Percentiles rank a stretch among this genome's conserved stretches.
phyloP scores from a whole-genome alignment of 2,888 invertebrate species.

The Lasioglossum vierecki region DNA sequence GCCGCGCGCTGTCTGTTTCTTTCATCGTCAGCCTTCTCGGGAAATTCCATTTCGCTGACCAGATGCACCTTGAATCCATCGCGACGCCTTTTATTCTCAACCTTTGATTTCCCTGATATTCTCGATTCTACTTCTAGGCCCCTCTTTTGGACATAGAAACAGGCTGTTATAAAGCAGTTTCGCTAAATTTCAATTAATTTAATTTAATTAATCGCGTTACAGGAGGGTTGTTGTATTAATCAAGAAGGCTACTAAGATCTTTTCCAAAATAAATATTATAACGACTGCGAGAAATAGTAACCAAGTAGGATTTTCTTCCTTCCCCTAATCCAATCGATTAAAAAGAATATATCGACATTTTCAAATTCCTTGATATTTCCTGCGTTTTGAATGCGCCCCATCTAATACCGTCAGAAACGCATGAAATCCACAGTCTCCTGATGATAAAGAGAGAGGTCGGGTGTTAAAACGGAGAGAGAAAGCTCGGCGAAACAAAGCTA shows the following conservation, averaged over 20 bases:
- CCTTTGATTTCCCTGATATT: not conserved
- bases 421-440: not conserved
- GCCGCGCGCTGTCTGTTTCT: slow-evolving; percentile 38
- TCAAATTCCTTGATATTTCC: not conserved
- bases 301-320: too few relatives aligned
- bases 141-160: too few relatives aligned
- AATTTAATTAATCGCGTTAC: too few relatives aligned
- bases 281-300: too few relatives aligned
- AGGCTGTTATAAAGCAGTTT: too few relatives aligned
- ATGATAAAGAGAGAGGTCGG: not conserved
- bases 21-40: not conserved
- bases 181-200: too few relatives aligned
- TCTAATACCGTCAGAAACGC: not conserved
- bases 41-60: not conserved
- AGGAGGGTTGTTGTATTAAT: too few relatives aligned
- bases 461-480: not conserved
- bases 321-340: too few relatives aligned
- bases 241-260: too few relatives aligned
- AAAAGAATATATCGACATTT: too few relatives aligned
- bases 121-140: too few relatives aligned
- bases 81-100: not conserved
- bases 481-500: not conserved
- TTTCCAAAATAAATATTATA: too few relatives aligned
- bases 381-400: not conserved
- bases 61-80: not conserved